Evolutionary conservation across 2,888 invertebrate species (phyloP).

Genomic region (Nomada fabriciana): DNA sequence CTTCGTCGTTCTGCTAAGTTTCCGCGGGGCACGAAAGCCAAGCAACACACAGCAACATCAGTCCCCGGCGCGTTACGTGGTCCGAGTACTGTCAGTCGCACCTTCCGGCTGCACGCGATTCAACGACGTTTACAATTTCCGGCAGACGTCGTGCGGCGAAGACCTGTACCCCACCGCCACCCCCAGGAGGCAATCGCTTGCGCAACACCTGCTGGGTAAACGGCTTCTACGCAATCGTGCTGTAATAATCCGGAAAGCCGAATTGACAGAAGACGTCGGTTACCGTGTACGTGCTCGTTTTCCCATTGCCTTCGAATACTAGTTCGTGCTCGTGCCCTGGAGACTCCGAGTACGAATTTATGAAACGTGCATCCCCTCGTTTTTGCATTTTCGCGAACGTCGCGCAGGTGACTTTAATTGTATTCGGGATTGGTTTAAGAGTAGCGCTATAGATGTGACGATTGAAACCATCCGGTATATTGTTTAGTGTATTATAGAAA

Average conservation of each 20-base stretch:
- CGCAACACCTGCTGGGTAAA: conserved; percentile 65
- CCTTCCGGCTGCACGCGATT: conserved; percentile 79
- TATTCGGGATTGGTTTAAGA: background rate
- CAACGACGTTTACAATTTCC: conserved; percentile 78
- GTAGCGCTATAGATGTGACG: too few species aligned
- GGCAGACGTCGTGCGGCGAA: conserved; percentile 69
- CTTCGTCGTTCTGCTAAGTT: conserved; percentile 53
- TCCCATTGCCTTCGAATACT: conserved; percentile 14
- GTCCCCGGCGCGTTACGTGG: conserved; percentile 64
- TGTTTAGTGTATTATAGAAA: too few species aligned
- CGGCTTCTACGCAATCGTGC: conserved; percentile 66
- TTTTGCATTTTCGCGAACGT: background rate
- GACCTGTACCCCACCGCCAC: conserved; percentile 31
- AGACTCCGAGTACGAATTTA: background rate
- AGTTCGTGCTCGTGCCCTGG: background rate
- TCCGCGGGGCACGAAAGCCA: conserved; percentile 58
- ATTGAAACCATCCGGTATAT: too few species aligned
- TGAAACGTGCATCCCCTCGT: background rate
- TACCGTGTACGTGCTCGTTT: conserved; percentile 46
- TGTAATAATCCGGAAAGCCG: conserved; percentile 65
- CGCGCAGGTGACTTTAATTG: too few species aligned
- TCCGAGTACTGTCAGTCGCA: conserved; percentile 78
- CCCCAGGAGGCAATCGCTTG: conserved; percentile 44
- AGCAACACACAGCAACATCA: conserved; percentile 49
- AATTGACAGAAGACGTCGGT: conserved; percentile 67